phyloP scores from a whole-genome alignment of 2,113 vertebrate species.

The Setophaga petechia region DNA sequence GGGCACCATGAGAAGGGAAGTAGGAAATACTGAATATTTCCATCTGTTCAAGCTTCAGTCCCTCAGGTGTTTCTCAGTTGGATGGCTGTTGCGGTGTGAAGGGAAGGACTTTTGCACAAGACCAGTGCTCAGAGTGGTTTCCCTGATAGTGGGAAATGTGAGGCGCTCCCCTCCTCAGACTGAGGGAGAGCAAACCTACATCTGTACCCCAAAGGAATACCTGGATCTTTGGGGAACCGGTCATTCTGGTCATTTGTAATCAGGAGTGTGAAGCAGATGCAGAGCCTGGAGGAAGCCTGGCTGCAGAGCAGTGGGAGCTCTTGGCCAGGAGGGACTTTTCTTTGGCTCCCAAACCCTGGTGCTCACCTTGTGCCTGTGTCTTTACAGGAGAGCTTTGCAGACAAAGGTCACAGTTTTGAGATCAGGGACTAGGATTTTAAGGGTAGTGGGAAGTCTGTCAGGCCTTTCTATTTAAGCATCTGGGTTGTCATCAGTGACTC shows the following conservation, averaged over 20 bases:
- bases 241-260: not conserved
- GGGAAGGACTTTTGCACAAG: not conserved
- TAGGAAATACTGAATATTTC: not conserved
- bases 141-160: not conserved
- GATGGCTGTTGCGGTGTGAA: fast-evolving
- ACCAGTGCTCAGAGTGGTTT: not conserved
- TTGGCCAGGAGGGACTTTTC: not conserved
- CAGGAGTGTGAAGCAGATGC: not conserved
- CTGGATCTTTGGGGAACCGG: not conserved
- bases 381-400: not conserved
- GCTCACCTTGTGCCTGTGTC: not conserved
- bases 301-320: not conserved
- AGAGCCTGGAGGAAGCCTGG: not conserved
- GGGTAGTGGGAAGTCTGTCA: not conserved
- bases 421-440: not conserved
- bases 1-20: not conserved
- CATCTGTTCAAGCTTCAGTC: not conserved
- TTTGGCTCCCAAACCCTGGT: not conserved
- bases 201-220: not conserved
- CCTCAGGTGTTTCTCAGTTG: not conserved
- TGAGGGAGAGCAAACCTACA: not conserved
- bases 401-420: not conserved
- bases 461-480: not conserved
- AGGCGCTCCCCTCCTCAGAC: fast-evolving
- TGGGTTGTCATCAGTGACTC: not conserved